A percentile compares a stretch with the other conserved stretches of the same genome.
These are phyloP conservation scores for Lepidurus packardi DNA, from an alignment of 1,140 invertebrate species.

Conservation along the genomic window DNA sequence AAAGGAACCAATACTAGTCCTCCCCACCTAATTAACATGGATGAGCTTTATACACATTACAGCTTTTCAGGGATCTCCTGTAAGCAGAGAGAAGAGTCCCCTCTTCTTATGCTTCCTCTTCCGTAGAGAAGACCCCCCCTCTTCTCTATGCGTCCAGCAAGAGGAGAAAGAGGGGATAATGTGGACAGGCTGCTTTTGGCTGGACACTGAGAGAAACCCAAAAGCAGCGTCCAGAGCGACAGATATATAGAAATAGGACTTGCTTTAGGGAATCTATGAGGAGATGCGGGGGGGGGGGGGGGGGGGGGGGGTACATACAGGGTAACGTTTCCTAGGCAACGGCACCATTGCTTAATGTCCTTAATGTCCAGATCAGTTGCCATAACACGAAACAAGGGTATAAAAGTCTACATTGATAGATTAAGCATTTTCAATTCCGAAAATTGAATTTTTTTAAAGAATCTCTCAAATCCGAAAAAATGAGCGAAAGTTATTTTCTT, in stretches of 20 bases:
- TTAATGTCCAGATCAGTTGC: constrained; percentile 15
- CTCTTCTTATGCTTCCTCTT: too few relatives aligned
- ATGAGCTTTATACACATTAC: constrained; percentile 11
- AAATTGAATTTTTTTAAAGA: background rate
- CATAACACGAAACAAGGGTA: background rate
- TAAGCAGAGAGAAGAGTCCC: background rate
- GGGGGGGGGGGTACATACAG: background rate
- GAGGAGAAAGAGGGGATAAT: too few relatives aligned
- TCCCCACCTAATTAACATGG: background rate
- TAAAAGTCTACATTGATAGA: background rate
- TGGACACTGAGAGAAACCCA: too few relatives aligned
- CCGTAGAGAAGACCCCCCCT: too few relatives aligned
- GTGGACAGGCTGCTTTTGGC: too few relatives aligned
- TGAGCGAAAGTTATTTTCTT: too few relatives aligned
- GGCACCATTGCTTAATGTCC: constrained; percentile 17
- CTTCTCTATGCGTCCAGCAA: too few relatives aligned
- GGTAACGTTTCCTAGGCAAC: background rate
- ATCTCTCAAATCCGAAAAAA: background rate
- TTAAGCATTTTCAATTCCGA: background rate
- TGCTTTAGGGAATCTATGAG: background rate
- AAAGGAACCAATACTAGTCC: background rate
- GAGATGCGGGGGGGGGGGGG: background rate
- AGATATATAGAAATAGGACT: background rate
- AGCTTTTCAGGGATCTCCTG: constrained; percentile 1
- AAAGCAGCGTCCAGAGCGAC: background rate